Percentiles rank a stretch among this genome's conserved stretches.
phyloP scores from a whole-genome alignment of 1,140 invertebrate genomes.

The Lepidurus packardi region DNA sequence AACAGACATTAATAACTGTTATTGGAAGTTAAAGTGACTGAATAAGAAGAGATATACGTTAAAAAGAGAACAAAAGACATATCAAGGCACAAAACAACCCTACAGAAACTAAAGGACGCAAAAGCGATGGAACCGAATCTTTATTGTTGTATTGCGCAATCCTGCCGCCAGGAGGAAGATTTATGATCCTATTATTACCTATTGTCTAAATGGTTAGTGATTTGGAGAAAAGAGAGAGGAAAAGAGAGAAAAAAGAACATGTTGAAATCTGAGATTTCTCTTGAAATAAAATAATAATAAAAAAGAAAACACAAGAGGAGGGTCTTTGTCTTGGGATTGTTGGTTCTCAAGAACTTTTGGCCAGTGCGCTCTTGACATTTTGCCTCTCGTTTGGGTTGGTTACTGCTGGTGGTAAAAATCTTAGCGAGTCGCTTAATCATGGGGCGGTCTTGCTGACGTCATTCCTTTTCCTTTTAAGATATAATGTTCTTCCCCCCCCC shows the following conservation, averaged over 20 bases:
- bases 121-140: background rate
- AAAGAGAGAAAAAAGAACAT: background rate
- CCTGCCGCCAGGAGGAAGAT: background rate
- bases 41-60: background rate
- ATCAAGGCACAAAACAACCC: too few species aligned
- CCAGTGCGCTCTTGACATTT: constrained; percentile 18
- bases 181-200: background rate
- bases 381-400: background rate
- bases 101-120: background rate
- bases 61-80: background rate
- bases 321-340: background rate
- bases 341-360: constrained; percentile 1
- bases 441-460: background rate
- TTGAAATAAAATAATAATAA: background rate
- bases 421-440: background rate
- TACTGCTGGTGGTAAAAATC: constrained; percentile 15
- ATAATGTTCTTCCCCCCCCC: background rate
- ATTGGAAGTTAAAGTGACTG: too few species aligned
- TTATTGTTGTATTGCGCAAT: background rate
- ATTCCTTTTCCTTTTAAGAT: background rate
- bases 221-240: background rate
- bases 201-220: constrained; percentile 9
- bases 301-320: background rate
- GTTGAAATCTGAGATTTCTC: background rate
- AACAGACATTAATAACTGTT: too few species aligned